phyloP scores from a whole-genome alignment of 2,797 vertebrate species.

The Argyrosomus regius region DNA sequence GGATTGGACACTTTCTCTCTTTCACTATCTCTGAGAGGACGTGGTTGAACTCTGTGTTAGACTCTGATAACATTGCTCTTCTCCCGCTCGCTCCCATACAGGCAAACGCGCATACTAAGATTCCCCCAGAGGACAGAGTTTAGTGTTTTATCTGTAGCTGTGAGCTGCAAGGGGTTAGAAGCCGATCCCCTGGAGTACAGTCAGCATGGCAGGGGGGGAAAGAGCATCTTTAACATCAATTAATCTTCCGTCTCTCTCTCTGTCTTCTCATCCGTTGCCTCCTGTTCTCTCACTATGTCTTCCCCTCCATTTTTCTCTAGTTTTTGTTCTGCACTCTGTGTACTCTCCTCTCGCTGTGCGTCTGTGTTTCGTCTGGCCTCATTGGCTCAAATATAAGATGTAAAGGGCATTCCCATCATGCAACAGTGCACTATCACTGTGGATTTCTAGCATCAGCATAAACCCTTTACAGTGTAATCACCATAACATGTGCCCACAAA shows the following conservation, averaged over 20 bases:
- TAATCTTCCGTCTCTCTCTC: conserved; percentile 64
- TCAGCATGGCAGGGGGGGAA: conserved; percentile 40
- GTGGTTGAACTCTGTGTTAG: conserved; percentile 56
- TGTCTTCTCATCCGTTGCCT: conserved; percentile 35
- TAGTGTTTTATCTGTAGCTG: conserved; percentile 76
- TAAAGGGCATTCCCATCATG: conserved; percentile 80
- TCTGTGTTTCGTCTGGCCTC: conserved; percentile 34
- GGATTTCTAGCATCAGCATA: conserved; percentile 70
- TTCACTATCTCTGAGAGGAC: conserved; percentile 53
- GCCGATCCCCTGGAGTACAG: conserved; percentile 62
- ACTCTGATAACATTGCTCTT: conserved; percentile 63
- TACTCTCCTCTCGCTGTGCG: not conserved
- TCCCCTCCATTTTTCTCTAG: conserved; percentile 32
- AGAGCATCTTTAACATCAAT: conserved; percentile 75
- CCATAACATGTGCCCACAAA: conserved; percentile 48
- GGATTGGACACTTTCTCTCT: conserved; percentile 60
- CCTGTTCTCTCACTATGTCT: conserved; percentile 39
- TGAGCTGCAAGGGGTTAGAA: conserved; percentile 72
- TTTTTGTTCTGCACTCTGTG: conserved; percentile 27
- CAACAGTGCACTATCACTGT: conserved; percentile 68
- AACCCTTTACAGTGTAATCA: conserved; percentile 74
- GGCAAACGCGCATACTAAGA: conserved; percentile 47
- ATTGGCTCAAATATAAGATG: conserved; percentile 60
- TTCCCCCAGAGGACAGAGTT: conserved; percentile 70
- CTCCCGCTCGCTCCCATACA: conserved; percentile 36